phyloP scores from a whole-genome alignment of 2,113 vertebrate genomes.

The Ophiodon elongatus region DNA sequence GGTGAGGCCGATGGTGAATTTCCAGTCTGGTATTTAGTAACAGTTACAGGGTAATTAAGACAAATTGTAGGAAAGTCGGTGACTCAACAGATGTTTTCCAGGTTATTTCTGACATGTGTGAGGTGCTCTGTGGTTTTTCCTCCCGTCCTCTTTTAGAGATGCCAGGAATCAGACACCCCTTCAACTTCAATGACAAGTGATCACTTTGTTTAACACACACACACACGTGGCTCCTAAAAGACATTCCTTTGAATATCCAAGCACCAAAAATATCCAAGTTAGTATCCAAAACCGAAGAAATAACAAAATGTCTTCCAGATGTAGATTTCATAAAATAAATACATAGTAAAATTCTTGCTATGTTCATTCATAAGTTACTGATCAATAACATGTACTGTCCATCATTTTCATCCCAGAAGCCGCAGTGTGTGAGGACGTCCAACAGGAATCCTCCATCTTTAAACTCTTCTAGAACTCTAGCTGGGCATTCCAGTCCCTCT shows the following conservation, averaged over 20 bases:
- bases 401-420: too few species aligned
- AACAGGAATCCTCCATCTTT: too few species aligned
- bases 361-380: neutral
- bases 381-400: neutral
- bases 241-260: neutral
- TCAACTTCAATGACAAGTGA: neutral
- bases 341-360: neutral
- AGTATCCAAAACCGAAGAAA: neutral
- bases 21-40: constrained; percentile 34
- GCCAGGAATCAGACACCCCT: constrained; percentile 2
- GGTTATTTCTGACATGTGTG: constrained; percentile 7
- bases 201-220: neutral
- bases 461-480: too few species aligned
- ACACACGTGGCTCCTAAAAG: neutral
- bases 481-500: neutral
- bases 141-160: neutral
- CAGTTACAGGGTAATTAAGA: constrained; percentile 28
- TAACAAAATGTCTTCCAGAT: neutral
- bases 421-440: neutral
- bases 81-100: constrained; percentile 51
- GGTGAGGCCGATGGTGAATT: constrained; percentile 5
- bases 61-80: constrained; percentile 41
- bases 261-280: neutral
- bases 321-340: neutral
- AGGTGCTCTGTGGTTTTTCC: neutral